A percentile compares a stretch with the other conserved stretches of the same genome.
phyloP scores from a whole-genome alignment of 2,888 invertebrate species.

The Strigamia crassipes region DNA sequence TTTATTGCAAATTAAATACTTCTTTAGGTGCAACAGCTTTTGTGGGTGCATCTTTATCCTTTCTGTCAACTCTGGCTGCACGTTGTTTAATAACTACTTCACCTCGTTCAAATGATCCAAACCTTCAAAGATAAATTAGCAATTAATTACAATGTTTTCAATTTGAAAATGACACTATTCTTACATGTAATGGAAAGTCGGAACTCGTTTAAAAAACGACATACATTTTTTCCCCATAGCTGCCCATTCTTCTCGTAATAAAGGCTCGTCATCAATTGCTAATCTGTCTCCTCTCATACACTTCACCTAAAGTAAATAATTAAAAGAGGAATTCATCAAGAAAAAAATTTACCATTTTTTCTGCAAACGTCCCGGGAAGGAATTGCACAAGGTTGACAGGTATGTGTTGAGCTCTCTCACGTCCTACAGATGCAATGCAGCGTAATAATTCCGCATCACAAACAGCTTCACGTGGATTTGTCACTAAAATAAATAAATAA shows the following conservation, averaged over 20 bases:
- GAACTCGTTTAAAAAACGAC: not conserved
- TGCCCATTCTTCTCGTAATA: not conserved
- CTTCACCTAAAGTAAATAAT: not conserved
- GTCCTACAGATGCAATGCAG: not conserved
- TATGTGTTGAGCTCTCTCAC: not conserved
- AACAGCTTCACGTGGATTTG: conserved; percentile 7
- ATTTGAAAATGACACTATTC: not conserved
- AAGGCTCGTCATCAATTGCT: not conserved
- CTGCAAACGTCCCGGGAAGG: not conserved
- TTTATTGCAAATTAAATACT: not conserved
- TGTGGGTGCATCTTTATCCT: not conserved
- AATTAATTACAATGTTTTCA: not conserved
- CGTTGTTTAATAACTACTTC: conserved; percentile 1
- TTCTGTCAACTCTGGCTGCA: not conserved
- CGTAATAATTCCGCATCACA: not conserved
- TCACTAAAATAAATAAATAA: not conserved
- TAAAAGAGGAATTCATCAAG: not conserved
- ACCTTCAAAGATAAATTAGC: not conserved
- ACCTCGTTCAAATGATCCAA: conserved; percentile 24
- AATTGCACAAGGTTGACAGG: conserved; percentile 31
- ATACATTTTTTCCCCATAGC: not conserved
- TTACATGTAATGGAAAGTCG: conserved; percentile 12
- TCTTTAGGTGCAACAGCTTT: not conserved
- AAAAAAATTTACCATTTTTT: conserved; percentile 8
- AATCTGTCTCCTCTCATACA: not conserved